Evolutionary conservation across 2,888 invertebrate genomes (phyloP), one percentile per base, ranked within the genome.

Genomic region (Chouioia cunea): DNA sequence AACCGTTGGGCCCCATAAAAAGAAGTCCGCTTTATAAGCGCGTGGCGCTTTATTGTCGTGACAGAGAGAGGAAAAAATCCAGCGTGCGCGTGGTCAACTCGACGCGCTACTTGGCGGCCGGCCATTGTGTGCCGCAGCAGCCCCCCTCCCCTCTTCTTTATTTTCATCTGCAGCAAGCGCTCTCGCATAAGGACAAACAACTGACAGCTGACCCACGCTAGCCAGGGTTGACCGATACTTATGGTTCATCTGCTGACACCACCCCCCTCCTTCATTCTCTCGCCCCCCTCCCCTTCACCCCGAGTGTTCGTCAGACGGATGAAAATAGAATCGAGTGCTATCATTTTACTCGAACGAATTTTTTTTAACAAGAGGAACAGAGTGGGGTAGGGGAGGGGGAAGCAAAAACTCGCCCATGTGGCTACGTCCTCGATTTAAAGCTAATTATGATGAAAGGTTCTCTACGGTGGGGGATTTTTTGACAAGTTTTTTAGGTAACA

Each of bases 81-180:
- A 36, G 6, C 46, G 48, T 0, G 22, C 43, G 50, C 48, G 56
- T 36, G 50, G 58, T 58, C 43, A 58, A n/a, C 50, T 22, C n/a
- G 15, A 4, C 23, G 50, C 59, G 36, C 44, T 62, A 63, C 50
- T 59, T 70, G 70, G 58, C 47, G 52, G 15, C 46, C 44, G 44
- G 56, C 46, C 62, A 65, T 65, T 65, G 54, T 36, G 59, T 47
- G 22, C 52, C 59, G 59, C 53, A n/a, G 43, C 54, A 10, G 56
- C 56, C 20, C 56, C 52, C 43, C 52, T 52, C 68, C 52, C 54
- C 57, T 23, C 54, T 44, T 59, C 68, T 48, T 16, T 53, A 16
- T 22, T 16, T 23, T 44, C 16, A 6, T 36, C 36, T 36, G 36
- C 36, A 36, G 23, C 18, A 22, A 20, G 6, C 36, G 36, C 36